A percentile compares a stretch with the other conserved stretches of the same genome.
These are phyloP conservation scores for Pyxicephalus adspersus DNA, from an alignment of 2,113 vertebrate genomes.

Conservation along the genomic window DNA sequence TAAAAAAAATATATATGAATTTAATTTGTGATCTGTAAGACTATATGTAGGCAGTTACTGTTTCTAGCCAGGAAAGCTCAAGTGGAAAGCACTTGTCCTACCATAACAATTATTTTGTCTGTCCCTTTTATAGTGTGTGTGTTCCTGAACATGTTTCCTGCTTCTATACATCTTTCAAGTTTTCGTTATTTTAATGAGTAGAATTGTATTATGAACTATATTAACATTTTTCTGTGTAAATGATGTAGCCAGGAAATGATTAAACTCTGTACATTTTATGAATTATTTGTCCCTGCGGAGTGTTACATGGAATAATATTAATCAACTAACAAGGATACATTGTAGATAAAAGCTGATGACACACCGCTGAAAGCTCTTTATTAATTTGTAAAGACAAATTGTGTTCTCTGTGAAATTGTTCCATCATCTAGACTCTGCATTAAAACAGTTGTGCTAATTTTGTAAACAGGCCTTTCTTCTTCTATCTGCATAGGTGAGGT, in stretches of 20 bases:
- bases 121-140: no score
- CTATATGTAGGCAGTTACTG: no score
- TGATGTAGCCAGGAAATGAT: neutral
- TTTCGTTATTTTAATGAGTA: neutral
- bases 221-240: neutral
- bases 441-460: neutral
- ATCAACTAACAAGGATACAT: conserved; percentile 9
- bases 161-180: no score
- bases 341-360: conserved; percentile 21
- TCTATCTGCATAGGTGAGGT: no score
- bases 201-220: neutral
- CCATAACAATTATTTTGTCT: no score
- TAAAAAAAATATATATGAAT: no score
- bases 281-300: conserved; percentile 22
- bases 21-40: no score
- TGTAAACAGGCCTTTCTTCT: neutral
- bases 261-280: neutral
- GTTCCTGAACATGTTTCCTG: no score
- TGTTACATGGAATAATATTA: conserved; percentile 10
- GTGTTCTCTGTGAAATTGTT: neutral
- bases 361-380: conserved; percentile 10
- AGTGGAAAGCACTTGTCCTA: no score
- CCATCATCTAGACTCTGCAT: neutral
- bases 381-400: conserved; percentile 1
- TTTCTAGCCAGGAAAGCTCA: no score